These are phyloP conservation scores for Macrosteles quadrilineatus DNA, from an alignment of 1,140 invertebrate genomes.

Conservation along the genomic window DNA sequence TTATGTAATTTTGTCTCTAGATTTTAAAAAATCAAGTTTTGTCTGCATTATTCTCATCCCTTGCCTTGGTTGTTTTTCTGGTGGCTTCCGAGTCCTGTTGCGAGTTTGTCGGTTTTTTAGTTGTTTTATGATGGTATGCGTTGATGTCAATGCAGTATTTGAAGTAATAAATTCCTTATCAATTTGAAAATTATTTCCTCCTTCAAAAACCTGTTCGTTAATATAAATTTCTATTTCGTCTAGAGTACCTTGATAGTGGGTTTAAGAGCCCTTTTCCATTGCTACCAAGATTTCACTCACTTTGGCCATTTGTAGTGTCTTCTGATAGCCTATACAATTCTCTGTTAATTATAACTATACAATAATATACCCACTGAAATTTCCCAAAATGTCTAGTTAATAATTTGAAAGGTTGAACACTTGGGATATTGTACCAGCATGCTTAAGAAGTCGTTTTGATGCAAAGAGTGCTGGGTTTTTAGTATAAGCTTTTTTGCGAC, in stretches of 20 bases:
- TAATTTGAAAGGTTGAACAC: constrained; percentile 34
- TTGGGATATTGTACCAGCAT: constrained; percentile 40
- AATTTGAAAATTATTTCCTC: too few species aligned
- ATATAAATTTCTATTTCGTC: too few species aligned
- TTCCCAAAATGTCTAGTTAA: constrained; percentile 40
- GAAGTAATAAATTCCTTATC: too few species aligned
- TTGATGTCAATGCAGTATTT: too few species aligned
- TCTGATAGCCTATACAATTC: constrained; percentile 36
- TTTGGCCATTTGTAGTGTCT: constrained; percentile 15
- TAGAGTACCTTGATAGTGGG: background rate
- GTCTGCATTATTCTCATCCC: too few species aligned
- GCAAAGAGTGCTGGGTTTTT: constrained; percentile 29
- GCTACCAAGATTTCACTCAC: constrained; percentile 1
- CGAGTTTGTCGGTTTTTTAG: too few species aligned
- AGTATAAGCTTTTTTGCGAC: constrained; percentile 23
- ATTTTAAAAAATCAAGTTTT: too few species aligned
- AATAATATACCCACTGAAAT: constrained; percentile 42
- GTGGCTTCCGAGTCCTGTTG: too few species aligned
- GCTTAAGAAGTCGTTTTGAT: constrained; percentile 38
- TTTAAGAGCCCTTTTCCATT: background rate
- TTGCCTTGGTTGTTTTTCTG: too few species aligned
- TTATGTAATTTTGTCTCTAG: too few species aligned
- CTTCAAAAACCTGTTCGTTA: too few species aligned
- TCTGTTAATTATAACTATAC: constrained; percentile 41
- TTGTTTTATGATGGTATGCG: too few species aligned